Evolutionary conservation across 2,797 vertebrate genomes (phyloP), one percentile per base, ranked within the genome.

Genomic region (Trichosurus vulpecula): DNA sequence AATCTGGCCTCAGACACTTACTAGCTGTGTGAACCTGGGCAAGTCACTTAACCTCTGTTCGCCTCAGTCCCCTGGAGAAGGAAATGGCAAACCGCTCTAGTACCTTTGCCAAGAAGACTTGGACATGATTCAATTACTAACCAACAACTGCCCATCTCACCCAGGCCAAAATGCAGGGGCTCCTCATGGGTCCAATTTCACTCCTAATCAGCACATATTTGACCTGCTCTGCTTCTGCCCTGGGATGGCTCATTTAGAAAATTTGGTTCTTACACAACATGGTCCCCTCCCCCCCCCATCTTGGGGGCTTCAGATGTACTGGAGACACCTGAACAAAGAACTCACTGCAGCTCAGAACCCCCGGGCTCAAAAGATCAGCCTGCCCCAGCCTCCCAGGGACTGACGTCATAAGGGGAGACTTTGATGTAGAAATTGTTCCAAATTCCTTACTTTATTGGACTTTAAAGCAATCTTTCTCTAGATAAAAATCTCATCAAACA

Each of bases 361-460:
- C 35, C 61, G n/a, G 25, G 6, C 66, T 41, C n/a, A 25, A 41
- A 22, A 41, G 6, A 22, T 9, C n/a, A 74, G 41, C 19, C 19
- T 2, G 0, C 16, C 19, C 6, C 16, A 74, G 66, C 6, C n/a
- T 41, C 0, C n/a, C 19, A 41, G 0, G 66, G 41, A 41, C 2
- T 22, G 16, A 41, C n/a, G 22, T 74, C 25, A 66, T 5, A 31
- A 25, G n/a, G 0, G 66, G n/a, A 25, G 5, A 22, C 19, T 41
- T 41, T 22, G 66, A n/a, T 19, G 35, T n/a, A 66, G 13, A 66
- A 74, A 8, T 41, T 41, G n/a, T 41, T 41, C n/a, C 66, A 9
- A 41, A 41, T 74, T 25, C 66, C n/a, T 35, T 66, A n/a, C 35
- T 66, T 14, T n/a, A n/a, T 58, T 58, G 11, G 14, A 66, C 14